Conservation (phyloP, 2,797 vertebrate species). For the Myotis findleyi region DNA sequence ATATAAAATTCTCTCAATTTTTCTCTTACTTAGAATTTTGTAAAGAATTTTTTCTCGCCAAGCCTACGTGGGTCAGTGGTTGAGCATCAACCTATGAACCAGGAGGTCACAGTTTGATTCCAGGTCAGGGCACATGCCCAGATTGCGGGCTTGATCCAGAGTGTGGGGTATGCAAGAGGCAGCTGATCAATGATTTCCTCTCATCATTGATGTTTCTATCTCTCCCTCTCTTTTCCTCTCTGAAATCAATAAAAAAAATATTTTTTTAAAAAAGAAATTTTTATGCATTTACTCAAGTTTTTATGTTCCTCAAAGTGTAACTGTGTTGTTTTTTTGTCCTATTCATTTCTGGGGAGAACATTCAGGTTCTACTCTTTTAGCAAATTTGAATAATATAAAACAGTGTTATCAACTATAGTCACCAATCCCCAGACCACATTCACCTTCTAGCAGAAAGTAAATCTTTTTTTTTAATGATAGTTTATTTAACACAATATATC, state of each 20-base stretch:
- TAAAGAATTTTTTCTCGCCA: constrained; percentile 3
- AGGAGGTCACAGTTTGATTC: too few relatives aligned
- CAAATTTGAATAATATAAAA: neutral
- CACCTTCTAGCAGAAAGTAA: neutral
- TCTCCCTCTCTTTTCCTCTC: too few relatives aligned
- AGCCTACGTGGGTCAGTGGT: too few relatives aligned
- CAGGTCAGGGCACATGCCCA: too few relatives aligned
- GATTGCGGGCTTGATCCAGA: too few relatives aligned
- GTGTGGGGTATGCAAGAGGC: too few relatives aligned
- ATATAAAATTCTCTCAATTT: neutral
- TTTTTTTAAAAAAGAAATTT: neutral
- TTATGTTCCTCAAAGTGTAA: constrained; percentile 7
- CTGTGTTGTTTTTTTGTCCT: neutral
- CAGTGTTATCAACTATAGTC: neutral
- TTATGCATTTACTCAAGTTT: constrained; percentile 15
- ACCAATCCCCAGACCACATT: neutral
- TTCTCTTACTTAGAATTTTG: neutral
- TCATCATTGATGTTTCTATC: too few relatives aligned
- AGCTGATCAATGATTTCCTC: too few relatives aligned
- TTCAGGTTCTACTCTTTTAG: neutral
- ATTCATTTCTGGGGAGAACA: neutral
- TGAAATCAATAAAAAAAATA: too few relatives aligned
- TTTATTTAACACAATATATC: too few relatives aligned
- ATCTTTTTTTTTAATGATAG: neutral
- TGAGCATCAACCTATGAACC: too few relatives aligned